These are phyloP conservation scores for Podarcis siculus DNA, from an alignment of 2,797 vertebrate species.

Conservation along the genomic window DNA sequence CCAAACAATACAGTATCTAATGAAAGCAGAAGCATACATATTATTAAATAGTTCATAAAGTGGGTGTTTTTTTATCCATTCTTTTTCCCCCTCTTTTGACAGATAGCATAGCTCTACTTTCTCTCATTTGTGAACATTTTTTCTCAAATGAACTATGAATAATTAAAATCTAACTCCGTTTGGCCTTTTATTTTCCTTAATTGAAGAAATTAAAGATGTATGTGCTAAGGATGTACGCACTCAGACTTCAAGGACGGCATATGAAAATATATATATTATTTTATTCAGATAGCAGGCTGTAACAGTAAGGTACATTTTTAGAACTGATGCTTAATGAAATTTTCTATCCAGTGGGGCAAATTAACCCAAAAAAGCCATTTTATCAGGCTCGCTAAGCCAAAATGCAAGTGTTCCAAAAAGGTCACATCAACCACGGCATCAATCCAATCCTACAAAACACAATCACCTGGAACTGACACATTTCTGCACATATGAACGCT, in stretches of 20 bases:
- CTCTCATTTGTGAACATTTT: conserved; percentile 80
- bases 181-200: conserved; percentile 79
- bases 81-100: conserved; percentile 55
- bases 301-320: conserved; percentile 51
- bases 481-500: neutral
- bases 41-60: conserved; percentile 52
- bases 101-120: conserved; percentile 72
- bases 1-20: conserved; percentile 14
- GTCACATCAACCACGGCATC: neutral
- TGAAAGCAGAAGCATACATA: conserved; percentile 50
- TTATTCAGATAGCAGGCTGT: conserved; percentile 70
- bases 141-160: conserved; percentile 83
- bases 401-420: neutral
- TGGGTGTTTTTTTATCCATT: conserved; percentile 53
- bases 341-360: conserved; percentile 62
- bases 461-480: neutral
- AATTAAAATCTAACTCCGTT: conserved; percentile 81
- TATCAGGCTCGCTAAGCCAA: conserved; percentile 34
- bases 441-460: neutral
- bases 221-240: conserved; percentile 80
- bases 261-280: conserved; percentile 77
- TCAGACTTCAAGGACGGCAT: conserved; percentile 72
- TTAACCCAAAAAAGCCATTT: conserved; percentile 68
- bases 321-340: conserved; percentile 63
- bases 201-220: conserved; percentile 84